Percentiles rank a stretch among this genome's conserved stretches.
Evolutionary conservation across 92 coral and sea anemone species (phyloP).

Genomic region (Porites divaricata): DNA sequence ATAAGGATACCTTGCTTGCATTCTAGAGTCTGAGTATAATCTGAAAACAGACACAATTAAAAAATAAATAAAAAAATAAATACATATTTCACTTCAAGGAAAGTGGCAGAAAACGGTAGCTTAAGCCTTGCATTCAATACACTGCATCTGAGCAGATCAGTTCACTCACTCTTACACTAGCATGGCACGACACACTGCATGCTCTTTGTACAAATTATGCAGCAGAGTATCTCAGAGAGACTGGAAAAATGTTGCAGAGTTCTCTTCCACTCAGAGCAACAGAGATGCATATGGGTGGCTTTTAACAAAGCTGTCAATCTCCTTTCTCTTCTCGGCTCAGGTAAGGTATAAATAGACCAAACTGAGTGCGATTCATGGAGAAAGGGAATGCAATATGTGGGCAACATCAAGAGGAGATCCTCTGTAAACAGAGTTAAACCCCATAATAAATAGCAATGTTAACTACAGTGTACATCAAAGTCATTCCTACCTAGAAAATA

Average conservation of each 20-base stretch:
- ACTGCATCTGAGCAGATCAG: too few species aligned
- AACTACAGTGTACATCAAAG: background rate
- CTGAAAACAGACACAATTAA: constrained; percentile 39
- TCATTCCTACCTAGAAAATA: constrained; percentile 85
- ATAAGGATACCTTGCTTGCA: constrained; percentile 95
- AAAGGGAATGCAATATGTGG: constrained; percentile 18
- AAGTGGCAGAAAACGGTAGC: background rate
- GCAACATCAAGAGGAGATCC: too few species aligned
- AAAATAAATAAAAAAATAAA: background rate
- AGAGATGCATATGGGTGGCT: constrained; percentile 51
- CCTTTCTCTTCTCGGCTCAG: constrained; percentile 74
- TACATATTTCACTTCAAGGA: background rate
- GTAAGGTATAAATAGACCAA: constrained; percentile 42
- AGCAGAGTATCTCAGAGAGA: background rate
- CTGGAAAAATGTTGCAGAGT: constrained; percentile 34
- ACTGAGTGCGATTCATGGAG: constrained; percentile 59
- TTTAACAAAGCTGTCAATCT: constrained; percentile 65
- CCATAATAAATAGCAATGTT: too few species aligned
- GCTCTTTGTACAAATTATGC: background rate
- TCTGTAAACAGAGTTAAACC: too few species aligned
- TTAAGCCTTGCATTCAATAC: too few species aligned
- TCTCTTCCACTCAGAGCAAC: constrained; percentile 65
- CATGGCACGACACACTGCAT: background rate
- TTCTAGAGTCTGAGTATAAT: constrained; percentile 85
- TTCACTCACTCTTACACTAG: too few species aligned